Evolutionary conservation across 2,113 vertebrate genomes (phyloP), one percentile per base, ranked within the genome.

Genomic region (Polyodon spathula): DNA sequence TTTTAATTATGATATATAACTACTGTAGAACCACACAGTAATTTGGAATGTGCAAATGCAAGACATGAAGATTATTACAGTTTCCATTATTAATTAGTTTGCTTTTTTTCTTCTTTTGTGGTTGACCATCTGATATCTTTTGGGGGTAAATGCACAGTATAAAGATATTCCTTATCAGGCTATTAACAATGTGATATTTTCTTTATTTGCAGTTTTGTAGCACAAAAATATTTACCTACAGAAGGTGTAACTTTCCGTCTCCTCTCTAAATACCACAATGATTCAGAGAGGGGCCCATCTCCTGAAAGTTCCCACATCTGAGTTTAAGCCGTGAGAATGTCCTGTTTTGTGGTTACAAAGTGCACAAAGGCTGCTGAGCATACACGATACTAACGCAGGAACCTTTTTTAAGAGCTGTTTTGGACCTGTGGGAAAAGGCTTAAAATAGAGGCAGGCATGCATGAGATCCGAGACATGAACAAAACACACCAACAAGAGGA

Each of bases 331-430:
- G 78, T 77, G 58, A 76, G 68, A 76, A 73, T 84, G 82, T 82
- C 79, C 78, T 79, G 79, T 12, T 69, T 74, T 58, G 64, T 61
- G 55, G 65, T 70, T 63, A 69, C 74, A 85, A 81, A 86, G 74
- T 59, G 70, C 76, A 83, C 78, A 84, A 78, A 56, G 3, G n/a
- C 63, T 67, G 67, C 48, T 38, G 66, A 60, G 73, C 76, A 70
- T 74, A 74, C 62, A 68, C 70, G 73, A 66, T 64, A 66, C 68
- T 61, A 75, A 79, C 74, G 73, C 66, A 75, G 70, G 58, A 61
- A 69, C 66, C 77, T 84, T 81, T 84, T 82, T 84, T 81, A 83
- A 86, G 81, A 38, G 6, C 16, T 66, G 63, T 71, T 75, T 73
- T 69, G 16, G 51, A 63, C 50, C 67, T 54, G 59, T 50, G 56